Evolutionary conservation across 2,113 vertebrate species (phyloP).

Genomic region (Potamarius usumacintae): DNA sequence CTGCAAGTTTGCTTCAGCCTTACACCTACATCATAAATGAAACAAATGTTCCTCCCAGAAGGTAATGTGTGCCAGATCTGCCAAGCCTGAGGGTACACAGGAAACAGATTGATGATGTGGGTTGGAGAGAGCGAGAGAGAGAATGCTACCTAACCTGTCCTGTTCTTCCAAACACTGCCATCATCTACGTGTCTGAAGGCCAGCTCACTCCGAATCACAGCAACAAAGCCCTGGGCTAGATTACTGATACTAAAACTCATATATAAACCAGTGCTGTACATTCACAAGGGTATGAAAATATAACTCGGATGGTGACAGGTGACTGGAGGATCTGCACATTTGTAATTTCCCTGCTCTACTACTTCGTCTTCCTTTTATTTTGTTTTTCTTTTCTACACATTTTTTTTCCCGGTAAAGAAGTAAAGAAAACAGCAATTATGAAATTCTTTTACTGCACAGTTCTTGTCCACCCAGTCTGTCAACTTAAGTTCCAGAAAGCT

Average conservation of each 20-base stretch:
- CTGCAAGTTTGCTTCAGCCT: background rate
- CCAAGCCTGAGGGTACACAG: conserved; percentile 50
- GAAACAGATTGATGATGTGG: conserved; percentile 61
- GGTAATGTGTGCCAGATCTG: conserved; percentile 34
- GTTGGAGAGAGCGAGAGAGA: conserved; percentile 60
- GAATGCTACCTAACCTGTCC: conserved; percentile 75
- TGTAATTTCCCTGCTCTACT: conserved; percentile 54
- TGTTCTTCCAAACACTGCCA: conserved; percentile 55
- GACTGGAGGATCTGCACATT: background rate
- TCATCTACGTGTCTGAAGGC: conserved; percentile 54
- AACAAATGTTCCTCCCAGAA: conserved; percentile 17
- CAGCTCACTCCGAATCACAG: conserved; percentile 27
- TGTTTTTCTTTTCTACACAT: conserved; percentile 18
- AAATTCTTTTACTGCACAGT: conserved; percentile 60
- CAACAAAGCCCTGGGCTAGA: conserved; percentile 31
- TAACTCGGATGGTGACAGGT: background rate
- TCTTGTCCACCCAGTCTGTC: conserved; percentile 66
- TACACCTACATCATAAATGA: background rate
- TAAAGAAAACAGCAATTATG: conserved; percentile 62
- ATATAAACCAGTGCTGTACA: background rate
- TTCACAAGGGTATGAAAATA: background rate
- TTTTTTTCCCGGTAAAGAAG: conserved; percentile 56
- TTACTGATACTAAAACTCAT: background rate
- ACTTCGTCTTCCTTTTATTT: conserved; percentile 39
- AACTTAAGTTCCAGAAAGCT: conserved; percentile 58